These are phyloP conservation scores for Drosophila pachea DNA, from an alignment of 1,140 invertebrate species.

Conservation along the genomic window DNA sequence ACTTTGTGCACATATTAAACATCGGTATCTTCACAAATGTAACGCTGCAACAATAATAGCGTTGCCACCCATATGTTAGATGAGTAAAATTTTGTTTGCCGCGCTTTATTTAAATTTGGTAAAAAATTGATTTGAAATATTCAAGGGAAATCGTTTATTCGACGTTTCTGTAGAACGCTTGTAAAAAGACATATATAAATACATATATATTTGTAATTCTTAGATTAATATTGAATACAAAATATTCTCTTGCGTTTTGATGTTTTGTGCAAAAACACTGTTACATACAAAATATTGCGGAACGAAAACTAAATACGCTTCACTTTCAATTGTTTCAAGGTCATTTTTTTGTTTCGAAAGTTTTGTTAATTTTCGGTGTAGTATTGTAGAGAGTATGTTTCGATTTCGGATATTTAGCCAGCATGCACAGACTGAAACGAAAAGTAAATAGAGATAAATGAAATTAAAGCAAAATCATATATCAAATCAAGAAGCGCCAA, in stretches of 20 bases:
- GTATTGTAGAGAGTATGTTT: conserved; percentile 50
- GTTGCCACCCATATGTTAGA: background rate
- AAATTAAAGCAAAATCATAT: conserved; percentile 65
- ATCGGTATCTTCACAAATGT: conserved; percentile 18
- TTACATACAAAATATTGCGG: conserved; percentile 54
- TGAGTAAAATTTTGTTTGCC: background rate
- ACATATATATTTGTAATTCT: conserved; percentile 58
- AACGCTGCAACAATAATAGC: background rate
- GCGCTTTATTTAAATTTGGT: background rate
- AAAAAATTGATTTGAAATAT: background rate
- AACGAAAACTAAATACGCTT: conserved; percentile 62
- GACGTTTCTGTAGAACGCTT: conserved; percentile 52
- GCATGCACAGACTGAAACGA: conserved; percentile 79
- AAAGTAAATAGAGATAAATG: conserved; percentile 60
- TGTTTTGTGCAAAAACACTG: conserved; percentile 56
- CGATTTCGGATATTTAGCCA: conserved; percentile 68
- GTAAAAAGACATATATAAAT: conserved; percentile 74
- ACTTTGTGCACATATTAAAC: background rate
- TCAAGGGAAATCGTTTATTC: conserved; percentile 61
- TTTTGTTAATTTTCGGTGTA: conserved; percentile 18
- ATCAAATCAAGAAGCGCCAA: conserved; percentile 36
- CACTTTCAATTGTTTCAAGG: conserved; percentile 37
- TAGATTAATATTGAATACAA: conserved; percentile 60
- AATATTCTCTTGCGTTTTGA: conserved; percentile 60
- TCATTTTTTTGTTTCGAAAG: conserved; percentile 36